Conservation (phyloP, 2,888 invertebrate species). For the Ceratothoa steindachneri region DNA sequence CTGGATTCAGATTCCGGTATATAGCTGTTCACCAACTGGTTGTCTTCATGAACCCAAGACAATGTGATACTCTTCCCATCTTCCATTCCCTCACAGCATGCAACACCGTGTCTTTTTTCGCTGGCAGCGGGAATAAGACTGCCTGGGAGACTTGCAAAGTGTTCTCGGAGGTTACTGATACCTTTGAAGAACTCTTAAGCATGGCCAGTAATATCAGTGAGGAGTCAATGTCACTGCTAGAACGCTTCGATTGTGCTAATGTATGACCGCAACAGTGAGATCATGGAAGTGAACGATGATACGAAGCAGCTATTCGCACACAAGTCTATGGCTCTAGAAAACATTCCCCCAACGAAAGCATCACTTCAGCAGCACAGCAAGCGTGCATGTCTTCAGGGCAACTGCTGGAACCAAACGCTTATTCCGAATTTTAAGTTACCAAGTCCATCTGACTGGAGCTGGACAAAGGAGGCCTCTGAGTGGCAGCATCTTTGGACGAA, state of each 20-base stretch:
- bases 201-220: no score
- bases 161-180: no score
- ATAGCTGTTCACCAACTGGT: not conserved
- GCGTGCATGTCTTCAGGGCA: constrained; percentile 12
- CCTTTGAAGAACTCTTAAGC: not conserved
- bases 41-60: no score
- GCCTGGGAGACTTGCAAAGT: no score
- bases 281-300: constrained; percentile 11
- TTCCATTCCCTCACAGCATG: not conserved
- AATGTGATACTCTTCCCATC: no score
- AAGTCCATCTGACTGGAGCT: constrained; percentile 18
- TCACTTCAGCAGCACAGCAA: constrained; percentile 19
- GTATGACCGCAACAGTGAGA: constrained; percentile 14
- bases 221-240: not conserved
- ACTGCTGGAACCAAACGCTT: constrained; percentile 17
- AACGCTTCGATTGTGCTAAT: constrained; percentile 9
- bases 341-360: constrained; percentile 16
- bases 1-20: not conserved
- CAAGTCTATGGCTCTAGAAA: constrained; percentile 1
- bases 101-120: not conserved
- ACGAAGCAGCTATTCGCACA: constrained; percentile 21
- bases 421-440: constrained; percentile 10
- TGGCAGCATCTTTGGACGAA: constrained; percentile 18
- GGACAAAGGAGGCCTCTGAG: constrained; percentile 17
- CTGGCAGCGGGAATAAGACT: not conserved